Percentiles rank a stretch among this genome's conserved stretches.
Evolutionary conservation across 2,888 invertebrate genomes (phyloP).

Genomic region (Coenonympha arcania): DNA sequence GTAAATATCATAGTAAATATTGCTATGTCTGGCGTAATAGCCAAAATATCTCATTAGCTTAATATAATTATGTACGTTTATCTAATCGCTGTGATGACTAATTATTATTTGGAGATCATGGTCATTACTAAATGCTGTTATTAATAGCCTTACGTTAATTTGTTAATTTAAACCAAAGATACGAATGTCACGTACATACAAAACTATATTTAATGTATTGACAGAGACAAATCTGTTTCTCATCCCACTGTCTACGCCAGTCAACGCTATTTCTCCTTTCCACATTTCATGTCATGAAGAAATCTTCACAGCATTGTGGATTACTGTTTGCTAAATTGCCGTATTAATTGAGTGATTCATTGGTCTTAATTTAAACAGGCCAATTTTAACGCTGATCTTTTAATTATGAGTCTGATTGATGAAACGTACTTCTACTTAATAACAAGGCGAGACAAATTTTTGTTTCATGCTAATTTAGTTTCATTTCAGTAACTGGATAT

Average conservation of each 20-base stretch:
- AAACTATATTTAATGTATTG: not conserved
- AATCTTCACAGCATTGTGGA: too few species aligned
- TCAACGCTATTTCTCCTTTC: too few species aligned
- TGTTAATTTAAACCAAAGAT: constrained; percentile 8
- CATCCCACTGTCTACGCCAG: too few species aligned
- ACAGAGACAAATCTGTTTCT: not conserved
- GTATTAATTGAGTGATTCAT: not conserved
- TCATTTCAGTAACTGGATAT: too few species aligned
- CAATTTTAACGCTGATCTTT: too few species aligned
- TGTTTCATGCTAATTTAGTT: not conserved
- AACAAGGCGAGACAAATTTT: constrained; percentile 6
- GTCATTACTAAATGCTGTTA: constrained; percentile 2
- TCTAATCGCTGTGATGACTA: constrained; percentile 9
- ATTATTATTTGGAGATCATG: constrained; percentile 6
- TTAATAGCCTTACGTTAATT: constrained; percentile 12
- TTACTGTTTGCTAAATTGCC: too few species aligned
- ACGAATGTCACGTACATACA: not conserved
- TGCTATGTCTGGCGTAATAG: too few species aligned
- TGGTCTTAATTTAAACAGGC: too few species aligned
- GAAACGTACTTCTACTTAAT: not conserved
- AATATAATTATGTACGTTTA: not conserved
- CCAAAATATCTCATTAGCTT: not conserved
- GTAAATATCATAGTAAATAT: too few species aligned
- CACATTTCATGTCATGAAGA: too few species aligned
- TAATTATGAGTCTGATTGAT: not conserved